Evolutionary conservation across 2,888 invertebrate genomes (phyloP), one percentile per base, ranked within the genome.

Genomic region (Agrotis clavis): DNA sequence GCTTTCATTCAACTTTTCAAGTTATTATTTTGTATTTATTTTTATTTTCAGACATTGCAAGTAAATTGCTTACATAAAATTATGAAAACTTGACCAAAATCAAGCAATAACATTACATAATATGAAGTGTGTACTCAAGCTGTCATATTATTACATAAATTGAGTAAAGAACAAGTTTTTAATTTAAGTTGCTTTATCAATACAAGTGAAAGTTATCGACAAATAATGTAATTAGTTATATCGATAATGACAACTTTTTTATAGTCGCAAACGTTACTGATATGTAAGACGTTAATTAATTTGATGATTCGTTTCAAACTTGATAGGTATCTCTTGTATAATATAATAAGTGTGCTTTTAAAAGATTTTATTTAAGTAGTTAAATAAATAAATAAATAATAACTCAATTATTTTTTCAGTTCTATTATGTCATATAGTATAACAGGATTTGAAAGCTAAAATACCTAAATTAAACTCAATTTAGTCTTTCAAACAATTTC

Each of bases 131-230:
- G 11, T 56, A 67, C 56, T 48, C 67, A 48, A 54, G 57, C 59
- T 70, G 30, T 45, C 69, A 69, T 82, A 62, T 48, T 71, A 71
- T 82, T 64, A 76, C 53, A 67, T 73, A 66, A 70, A 79, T 72
- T 74, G 45, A 61, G 30, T 67, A 56, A 85, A 84, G n/a, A 78
- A 64, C 69, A 14, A 41, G 68, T 82, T 71, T 67, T 74, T 63
- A 60, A 77, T 51, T 25, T 60, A 45, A n/a, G 48, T 63, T 59
- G 57, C 72, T 53, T 61, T 65, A 35, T n/a, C n/a, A 6, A 57
- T 35, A 19, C 35, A 1, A 67, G 85, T 77, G 85, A 83, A 83
- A 85, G 83, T 80, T 69, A 65, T 70, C 57, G 61, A 73, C n/a
- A 70, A 47, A 62, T 66, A 64, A 74, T 56, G 5, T 72, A 70